Conservation (phyloP, 2,888 invertebrate species). For the Melanotus villosus region DNA sequence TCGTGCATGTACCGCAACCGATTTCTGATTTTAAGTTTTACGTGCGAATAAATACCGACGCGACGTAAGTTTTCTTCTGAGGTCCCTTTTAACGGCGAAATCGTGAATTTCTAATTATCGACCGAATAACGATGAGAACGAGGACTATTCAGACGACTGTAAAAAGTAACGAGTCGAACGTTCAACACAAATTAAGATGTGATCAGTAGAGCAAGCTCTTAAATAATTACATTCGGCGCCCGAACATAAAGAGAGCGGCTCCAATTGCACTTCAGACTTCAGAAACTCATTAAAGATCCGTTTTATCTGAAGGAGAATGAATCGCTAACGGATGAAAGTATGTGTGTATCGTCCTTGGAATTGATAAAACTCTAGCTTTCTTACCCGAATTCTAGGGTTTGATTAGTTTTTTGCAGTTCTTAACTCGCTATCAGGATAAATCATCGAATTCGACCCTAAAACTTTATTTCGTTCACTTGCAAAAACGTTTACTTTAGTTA, state of each 20-base stretch:
- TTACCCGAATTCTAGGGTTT: conserved; percentile 16
- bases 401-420: conserved; percentile 11
- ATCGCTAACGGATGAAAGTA: conserved; percentile 10
- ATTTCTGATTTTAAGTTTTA: neutral
- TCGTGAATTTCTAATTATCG: conserved; percentile 17
- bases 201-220: conserved; percentile 34
- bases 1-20: neutral
- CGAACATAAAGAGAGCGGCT: conserved; percentile 34
- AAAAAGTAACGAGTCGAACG: conserved; percentile 29
- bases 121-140: neutral
- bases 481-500: too few species aligned
- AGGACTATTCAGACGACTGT: conserved; percentile 8
- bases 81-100: neutral
- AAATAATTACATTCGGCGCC: conserved; percentile 39
- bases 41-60: conserved; percentile 5
- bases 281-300: conserved; percentile 43
- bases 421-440: conserved; percentile 10
- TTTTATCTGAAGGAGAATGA: conserved; percentile 37
- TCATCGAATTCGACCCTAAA: neutral
- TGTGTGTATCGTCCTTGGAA: conserved; percentile 16
- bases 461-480: neutral
- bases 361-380: conserved; percentile 17
- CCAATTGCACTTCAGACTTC: conserved; percentile 41
- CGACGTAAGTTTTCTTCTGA: neutral
- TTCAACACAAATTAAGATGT: conserved; percentile 37